These are phyloP conservation scores for Odontocerum albicorne DNA, from an alignment of 2,888 invertebrate genomes.

Conservation along the genomic window DNA sequence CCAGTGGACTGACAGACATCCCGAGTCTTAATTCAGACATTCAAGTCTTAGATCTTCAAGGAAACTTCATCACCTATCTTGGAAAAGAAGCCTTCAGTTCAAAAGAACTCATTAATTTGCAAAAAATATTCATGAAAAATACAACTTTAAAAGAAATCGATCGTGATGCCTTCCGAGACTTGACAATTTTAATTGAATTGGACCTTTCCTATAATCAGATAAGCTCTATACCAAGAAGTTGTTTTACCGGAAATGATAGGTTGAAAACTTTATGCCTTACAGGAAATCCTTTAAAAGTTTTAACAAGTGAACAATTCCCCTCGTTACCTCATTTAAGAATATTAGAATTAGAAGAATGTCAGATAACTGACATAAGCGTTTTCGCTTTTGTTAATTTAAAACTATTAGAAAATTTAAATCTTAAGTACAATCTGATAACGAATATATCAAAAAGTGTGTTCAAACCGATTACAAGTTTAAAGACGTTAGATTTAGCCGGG, in stretches of 20 bases:
- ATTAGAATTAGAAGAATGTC: slow-evolving; percentile 30
- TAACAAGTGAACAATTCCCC: slow-evolving; percentile 80
- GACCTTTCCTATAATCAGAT: slow-evolving; percentile 84
- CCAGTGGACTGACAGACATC: slow-evolving; percentile 76
- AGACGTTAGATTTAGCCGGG: slow-evolving; percentile 77
- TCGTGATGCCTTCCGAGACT: slow-evolving; percentile 79
- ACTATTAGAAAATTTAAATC: slow-evolving; percentile 28
- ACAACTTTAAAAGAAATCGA: slow-evolving; percentile 76
- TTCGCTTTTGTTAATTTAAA: slow-evolving; percentile 26
- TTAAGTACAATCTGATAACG: slow-evolving; percentile 25
- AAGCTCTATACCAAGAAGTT: slow-evolving; percentile 70
- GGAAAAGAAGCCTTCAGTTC: slow-evolving; percentile 78
- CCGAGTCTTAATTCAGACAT: slow-evolving; percentile 62
- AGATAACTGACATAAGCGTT: slow-evolving; percentile 23
- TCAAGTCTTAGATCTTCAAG: slow-evolving; percentile 77
- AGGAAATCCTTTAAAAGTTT: slow-evolving; percentile 76
- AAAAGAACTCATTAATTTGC: slow-evolving; percentile 79
- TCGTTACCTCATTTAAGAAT: slow-evolving; percentile 47
- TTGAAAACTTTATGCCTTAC: slow-evolving; percentile 75
- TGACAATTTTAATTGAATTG: slow-evolving; percentile 83
- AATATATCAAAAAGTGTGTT: slow-evolving; percentile 17
- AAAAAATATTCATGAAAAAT: slow-evolving; percentile 77
- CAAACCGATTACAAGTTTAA: slow-evolving; percentile 72
- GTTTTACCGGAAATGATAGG: slow-evolving; percentile 83
- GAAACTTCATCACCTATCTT: slow-evolving; percentile 75